These are phyloP conservation scores for Ptychochromis oligacanthus DNA, from an alignment of 2,113 vertebrate genomes.

Conservation along the genomic window DNA sequence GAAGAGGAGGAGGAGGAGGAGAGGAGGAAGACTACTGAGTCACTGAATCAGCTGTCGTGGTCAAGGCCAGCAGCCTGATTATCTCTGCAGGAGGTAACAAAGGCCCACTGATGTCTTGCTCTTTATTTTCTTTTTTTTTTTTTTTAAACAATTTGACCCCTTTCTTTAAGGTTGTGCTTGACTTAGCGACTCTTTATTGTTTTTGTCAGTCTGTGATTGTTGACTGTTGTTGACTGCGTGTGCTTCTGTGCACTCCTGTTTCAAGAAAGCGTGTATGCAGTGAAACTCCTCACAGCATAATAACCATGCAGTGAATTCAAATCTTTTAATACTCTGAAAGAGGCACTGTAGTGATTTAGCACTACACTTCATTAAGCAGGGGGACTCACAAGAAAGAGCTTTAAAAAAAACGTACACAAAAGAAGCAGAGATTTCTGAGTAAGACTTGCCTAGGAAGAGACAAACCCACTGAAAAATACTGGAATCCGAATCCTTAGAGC, in stretches of 20 bases:
- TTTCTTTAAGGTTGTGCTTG: constrained; percentile 12
- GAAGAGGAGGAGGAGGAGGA: constrained; percentile 46
- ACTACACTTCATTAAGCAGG: neutral
- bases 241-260: constrained; percentile 3
- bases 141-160: constrained; percentile 30
- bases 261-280: neutral
- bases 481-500: neutral
- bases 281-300: constrained; percentile 6
- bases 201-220: neutral
- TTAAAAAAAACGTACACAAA: neutral
- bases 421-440: neutral
- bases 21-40: constrained; percentile 46
- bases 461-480: no score
- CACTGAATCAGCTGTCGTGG: constrained; percentile 63
- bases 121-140: neutral
- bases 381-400: neutral
- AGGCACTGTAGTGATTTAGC: neutral
- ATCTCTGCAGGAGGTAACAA: constrained; percentile 55
- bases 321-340: constrained; percentile 19
- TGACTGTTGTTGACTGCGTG: neutral
- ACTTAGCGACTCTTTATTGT: constrained; percentile 7
- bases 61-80: constrained; percentile 64
- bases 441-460: neutral
- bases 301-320: constrained; percentile 9
- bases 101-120: constrained; percentile 42